phyloP scores from a whole-genome alignment of 2,888 invertebrate genomes.

The Cryptops parisi region DNA sequence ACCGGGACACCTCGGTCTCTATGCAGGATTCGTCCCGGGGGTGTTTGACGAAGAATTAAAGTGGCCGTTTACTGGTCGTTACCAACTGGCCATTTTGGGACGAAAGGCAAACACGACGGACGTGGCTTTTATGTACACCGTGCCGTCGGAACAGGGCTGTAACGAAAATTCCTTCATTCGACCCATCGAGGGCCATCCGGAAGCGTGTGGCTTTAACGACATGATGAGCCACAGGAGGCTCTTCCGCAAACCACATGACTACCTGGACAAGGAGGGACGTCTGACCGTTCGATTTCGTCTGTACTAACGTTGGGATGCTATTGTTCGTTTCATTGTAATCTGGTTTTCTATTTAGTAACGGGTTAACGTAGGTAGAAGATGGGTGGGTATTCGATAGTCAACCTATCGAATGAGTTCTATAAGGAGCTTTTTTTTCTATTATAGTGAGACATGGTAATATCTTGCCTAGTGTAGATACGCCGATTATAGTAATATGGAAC shows the following conservation, averaged over 20 bases:
- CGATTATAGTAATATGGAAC: too few relatives aligned
- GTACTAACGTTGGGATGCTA: too few relatives aligned
- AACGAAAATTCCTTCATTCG: neutral
- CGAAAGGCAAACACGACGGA: neutral
- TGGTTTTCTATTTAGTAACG: too few relatives aligned
- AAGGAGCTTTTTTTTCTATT: too few relatives aligned
- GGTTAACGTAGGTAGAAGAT: too few relatives aligned
- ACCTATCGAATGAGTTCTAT: too few relatives aligned
- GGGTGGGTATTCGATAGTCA: too few relatives aligned
- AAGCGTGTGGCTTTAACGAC: neutral
- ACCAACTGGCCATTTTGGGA: neutral
- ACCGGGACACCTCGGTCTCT: neutral
- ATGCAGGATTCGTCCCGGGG: neutral
- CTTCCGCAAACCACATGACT: neutral
- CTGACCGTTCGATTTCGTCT: neutral
- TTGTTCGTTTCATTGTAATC: too few relatives aligned
- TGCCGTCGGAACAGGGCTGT: neutral
- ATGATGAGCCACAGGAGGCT: neutral
- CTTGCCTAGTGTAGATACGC: too few relatives aligned
- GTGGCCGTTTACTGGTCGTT: neutral
- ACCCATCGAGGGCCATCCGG: neutral
- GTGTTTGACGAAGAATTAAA: neutral
- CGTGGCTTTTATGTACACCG: neutral
- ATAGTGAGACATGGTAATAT: too few relatives aligned
- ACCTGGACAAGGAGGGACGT: neutral